Evolutionary conservation across 1,140 invertebrate genomes (phyloP), one percentile per base, ranked within the genome.

Genomic region (Goniozus legneri): DNA sequence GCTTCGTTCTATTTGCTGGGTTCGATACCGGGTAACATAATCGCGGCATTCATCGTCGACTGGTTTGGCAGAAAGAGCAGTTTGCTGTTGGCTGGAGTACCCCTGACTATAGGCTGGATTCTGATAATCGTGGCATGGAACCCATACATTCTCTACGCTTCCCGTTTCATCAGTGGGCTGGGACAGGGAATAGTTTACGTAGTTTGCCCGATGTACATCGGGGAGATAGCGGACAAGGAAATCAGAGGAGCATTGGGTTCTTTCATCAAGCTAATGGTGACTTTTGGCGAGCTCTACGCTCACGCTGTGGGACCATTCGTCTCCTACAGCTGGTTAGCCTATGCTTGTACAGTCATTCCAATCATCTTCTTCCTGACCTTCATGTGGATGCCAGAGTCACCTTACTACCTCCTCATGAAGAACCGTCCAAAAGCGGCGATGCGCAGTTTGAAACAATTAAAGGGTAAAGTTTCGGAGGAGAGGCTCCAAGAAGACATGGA

Each of bases 361-460:
- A 64, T 83, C 0, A 50, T 84, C 2, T 83, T 86, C 49, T 75
- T 85, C 8, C 47, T 84, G 0, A 80, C 79, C 1, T 85, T 88
- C 63, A 74, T 75, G 30, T 83, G 80, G 56, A 83, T 90, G 77
- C 88, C 89, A 0, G 89, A 92, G 70, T 88, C 88, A 8, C 73
- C 73, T 3, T 71, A 75, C 32, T 76, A 65, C 36, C 50, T 74
- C 0, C 12, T 74, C 0, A 72, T 73, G 58, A 62, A 60, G 22
- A 58, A 64, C 64, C 10, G 63, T 44, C 8, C 58, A 52, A 31
- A 60, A 1, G 62, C 58, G 0, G 78, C 80, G 0, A 74, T 67
- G 44, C 71, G 67, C 8, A 71, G 64, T 24, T 67, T 80, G 13
- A 67, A 65, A 44, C 57, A 53, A n/a, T 44, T 82, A 8, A 77